Base-by-base conservation (phyloP, 2,888 invertebrate genomes). In the Beris chalybata region DNA sequence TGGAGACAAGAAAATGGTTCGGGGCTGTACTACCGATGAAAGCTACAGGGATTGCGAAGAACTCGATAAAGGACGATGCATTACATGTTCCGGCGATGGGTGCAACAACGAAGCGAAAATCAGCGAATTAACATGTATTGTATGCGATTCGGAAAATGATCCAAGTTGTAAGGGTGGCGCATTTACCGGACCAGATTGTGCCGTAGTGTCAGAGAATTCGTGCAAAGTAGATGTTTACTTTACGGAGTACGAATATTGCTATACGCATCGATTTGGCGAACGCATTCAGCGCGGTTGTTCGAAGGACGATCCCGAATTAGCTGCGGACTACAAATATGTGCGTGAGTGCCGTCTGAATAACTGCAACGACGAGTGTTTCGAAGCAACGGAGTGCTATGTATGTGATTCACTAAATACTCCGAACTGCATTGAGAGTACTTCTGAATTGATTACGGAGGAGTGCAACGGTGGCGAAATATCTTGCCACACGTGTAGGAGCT, bases 371-470 rank as follows among this genome's bases (percentile, higher is more conserved):
- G 64, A 64, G 29, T 64, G 64, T 12, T 44, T 64, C 30, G 54
- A 54, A 5, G 5, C 53, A n/a, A 38, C 53, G 3, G 22, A 44
- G 11, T 64, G 64, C 31, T 54, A 54, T 54, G n/a, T 30, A 32
- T 64, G 64, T 32, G 64, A 64, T 22, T 64, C 64, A 11, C 30
- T 7, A 13, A 69, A 73, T 38, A 71, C 71, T 2, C 38, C 48
- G 1, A 70, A 72, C 13, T 78, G 78, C 15, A 71, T 70, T 43
- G 74, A 66, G 64, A 72, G 75, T 66, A 29, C 32, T 13, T 30
- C 44, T 6, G n/a, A 15, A 9, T 22, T 50, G 11, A 30, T 30
- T 29, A 53, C 50, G 15, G 13, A 22, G 5, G 13, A 5, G 6
- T 64, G 64, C 29, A 7, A 12, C 5, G 13, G 0, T 44, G 54